Conservation (phyloP, 2,888 invertebrate genomes). For the Automeris io region DNA sequence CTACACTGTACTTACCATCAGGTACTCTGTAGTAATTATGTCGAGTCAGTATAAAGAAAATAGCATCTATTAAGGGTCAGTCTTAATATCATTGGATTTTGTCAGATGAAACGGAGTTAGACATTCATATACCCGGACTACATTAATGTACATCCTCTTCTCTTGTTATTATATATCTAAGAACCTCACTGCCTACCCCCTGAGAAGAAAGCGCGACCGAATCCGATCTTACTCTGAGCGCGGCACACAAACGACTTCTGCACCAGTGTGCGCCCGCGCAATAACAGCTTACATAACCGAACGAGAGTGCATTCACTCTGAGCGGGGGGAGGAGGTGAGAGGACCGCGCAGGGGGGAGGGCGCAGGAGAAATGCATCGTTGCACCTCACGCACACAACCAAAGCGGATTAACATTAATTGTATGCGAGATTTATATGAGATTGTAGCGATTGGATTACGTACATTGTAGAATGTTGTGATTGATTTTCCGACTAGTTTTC, state of each 20-base stretch:
- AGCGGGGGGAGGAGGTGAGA: conserved; percentile 14
- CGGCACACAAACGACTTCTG: conserved; percentile 4
- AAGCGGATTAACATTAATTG: conserved; percentile 30
- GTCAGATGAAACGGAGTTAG: no score
- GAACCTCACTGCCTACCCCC: no score
- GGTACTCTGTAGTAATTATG: no score
- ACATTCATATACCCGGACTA: no score
- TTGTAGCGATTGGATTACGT: conserved; percentile 5
- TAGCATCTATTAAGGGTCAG: no score
- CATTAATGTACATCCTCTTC: no score
- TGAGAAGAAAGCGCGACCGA: no score
- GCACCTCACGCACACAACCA: conserved; percentile 37
- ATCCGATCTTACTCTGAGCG: no score
- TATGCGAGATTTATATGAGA: conserved; percentile 24
- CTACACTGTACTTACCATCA: no score
- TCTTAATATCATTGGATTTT: no score
- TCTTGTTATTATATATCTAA: no score
- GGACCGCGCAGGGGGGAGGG: conserved; percentile 13
- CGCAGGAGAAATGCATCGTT: conserved; percentile 49
- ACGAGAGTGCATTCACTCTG: conserved; percentile 71
- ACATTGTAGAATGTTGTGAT: conserved; percentile 3
- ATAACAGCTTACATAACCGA: conserved; percentile 50
- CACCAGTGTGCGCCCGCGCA: conserved; percentile 28
- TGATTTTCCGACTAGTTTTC: neutral
- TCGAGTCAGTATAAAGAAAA: no score